Percentiles rank a stretch among this genome's conserved stretches.
Conservation (phyloP, 2,797 vertebrate genomes). For the Pangasius sanitwongsei region DNA sequence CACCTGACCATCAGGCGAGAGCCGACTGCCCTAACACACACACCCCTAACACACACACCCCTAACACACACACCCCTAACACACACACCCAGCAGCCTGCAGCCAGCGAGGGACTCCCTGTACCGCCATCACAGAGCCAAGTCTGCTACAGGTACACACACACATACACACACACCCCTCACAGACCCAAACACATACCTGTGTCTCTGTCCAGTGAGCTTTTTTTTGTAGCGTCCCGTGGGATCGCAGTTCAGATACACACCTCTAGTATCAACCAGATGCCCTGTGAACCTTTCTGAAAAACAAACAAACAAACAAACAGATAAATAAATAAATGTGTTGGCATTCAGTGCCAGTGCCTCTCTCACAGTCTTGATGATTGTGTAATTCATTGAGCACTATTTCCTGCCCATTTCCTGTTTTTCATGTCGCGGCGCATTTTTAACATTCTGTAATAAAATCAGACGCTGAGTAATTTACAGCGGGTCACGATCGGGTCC, state of each 20-base stretch:
- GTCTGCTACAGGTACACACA: slow-evolving; percentile 80
- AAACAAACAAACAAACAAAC: background rate
- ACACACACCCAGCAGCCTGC: slow-evolving; percentile 66
- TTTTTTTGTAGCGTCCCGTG: background rate
- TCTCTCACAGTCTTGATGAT: background rate
- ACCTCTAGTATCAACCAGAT: background rate
- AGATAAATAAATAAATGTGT: too few species aligned
- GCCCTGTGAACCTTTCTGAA: background rate
- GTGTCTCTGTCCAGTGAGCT: background rate
- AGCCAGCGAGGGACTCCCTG: slow-evolving; percentile 77
- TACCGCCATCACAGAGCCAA: slow-evolving; percentile 83
- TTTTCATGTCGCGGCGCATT: background rate
- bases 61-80: slow-evolving; percentile 43
- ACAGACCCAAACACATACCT: too few species aligned
- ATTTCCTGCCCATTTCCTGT: background rate
- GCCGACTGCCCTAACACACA: slow-evolving; percentile 20
- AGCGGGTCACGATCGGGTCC: background rate
- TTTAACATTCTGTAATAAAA: background rate
- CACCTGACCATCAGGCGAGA: slow-evolving; percentile 78
- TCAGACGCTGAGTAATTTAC: background rate
- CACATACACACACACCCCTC: background rate
- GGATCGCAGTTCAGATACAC: background rate
- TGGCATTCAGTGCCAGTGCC: background rate
- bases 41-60: slow-evolving; percentile 46
- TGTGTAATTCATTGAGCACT: too few species aligned